phyloP scores from a whole-genome alignment of 2,888 invertebrate genomes.

The Trilocha varians region DNA sequence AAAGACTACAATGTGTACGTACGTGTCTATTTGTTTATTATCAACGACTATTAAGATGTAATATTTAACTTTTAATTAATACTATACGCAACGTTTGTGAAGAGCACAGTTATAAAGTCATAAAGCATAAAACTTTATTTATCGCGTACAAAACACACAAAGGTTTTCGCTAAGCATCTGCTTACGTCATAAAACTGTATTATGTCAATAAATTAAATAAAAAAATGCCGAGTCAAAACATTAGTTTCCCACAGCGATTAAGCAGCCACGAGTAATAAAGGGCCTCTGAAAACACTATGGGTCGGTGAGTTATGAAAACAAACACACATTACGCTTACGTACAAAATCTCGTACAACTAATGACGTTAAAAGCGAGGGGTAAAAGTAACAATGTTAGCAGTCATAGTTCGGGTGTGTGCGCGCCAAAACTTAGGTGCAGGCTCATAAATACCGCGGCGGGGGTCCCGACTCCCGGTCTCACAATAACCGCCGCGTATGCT shows the following conservation, averaged over 20 bases:
- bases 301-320: slow-evolving; percentile 63
- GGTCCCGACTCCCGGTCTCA: slow-evolving; percentile 30
- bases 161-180: slow-evolving; percentile 21
- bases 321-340: slow-evolving; percentile 62
- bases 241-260: slow-evolving; percentile 65
- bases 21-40: slow-evolving; percentile 30
- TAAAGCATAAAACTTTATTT: slow-evolving; percentile 3
- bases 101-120: slow-evolving; percentile 2
- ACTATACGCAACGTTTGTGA: slow-evolving; percentile 5
- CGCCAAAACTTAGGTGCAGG: slow-evolving; percentile 63
- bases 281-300: slow-evolving; percentile 49
- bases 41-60: slow-evolving; percentile 29
- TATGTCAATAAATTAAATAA: slow-evolving; percentile 35
- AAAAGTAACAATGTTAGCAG: slow-evolving; percentile 65
- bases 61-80: slow-evolving; percentile 29
- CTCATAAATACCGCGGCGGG: slow-evolving; percentile 66
- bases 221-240: slow-evolving; percentile 44
- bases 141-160: slow-evolving; percentile 4
- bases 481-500: slow-evolving; percentile 64
- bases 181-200: slow-evolving; percentile 38
- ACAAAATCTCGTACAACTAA: slow-evolving; percentile 68
- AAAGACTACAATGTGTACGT: slow-evolving; percentile 29
- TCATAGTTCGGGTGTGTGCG: slow-evolving; percentile 64
- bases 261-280: slow-evolving; percentile 40
- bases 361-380: slow-evolving; percentile 68